phyloP scores from a whole-genome alignment of 2,797 vertebrate species.

The Tapera naevia region DNA sequence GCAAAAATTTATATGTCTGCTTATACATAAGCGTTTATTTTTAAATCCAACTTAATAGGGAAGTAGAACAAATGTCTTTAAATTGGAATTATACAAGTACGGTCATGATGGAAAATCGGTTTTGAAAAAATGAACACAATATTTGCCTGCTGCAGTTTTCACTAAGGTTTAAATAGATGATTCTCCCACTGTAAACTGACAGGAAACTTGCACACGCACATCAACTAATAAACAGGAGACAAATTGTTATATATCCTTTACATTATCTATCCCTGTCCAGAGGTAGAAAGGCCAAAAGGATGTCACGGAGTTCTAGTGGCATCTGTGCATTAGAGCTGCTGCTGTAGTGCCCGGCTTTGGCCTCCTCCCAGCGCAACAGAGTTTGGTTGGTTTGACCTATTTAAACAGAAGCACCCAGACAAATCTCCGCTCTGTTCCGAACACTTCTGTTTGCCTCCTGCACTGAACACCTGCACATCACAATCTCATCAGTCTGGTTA shows the following conservation, averaged over 20 bases:
- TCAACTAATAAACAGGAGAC: not conserved
- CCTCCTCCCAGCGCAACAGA: not conserved
- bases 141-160: not conserved
- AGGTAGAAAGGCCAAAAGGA: not conserved
- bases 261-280: not conserved
- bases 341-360: not conserved
- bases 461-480: not conserved
- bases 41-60: not conserved
- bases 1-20: slow-evolving; percentile 8
- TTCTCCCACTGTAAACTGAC: not conserved
- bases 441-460: not conserved
- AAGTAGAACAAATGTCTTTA: not conserved
- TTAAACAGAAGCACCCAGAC: not conserved
- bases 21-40: not conserved
- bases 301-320: not conserved
- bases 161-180: not conserved
- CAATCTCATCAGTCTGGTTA: not conserved
- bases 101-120: not conserved
- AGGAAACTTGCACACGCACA: not conserved
- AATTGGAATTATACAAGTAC: not conserved
- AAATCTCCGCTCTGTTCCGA: not conserved
- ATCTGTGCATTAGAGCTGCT: not conserved
- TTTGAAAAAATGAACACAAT: not conserved
- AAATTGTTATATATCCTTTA: not conserved
- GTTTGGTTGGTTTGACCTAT: not conserved